Conservation (phyloP, 2,888 invertebrate genomes). For the Argynnis bischoffii region DNA sequence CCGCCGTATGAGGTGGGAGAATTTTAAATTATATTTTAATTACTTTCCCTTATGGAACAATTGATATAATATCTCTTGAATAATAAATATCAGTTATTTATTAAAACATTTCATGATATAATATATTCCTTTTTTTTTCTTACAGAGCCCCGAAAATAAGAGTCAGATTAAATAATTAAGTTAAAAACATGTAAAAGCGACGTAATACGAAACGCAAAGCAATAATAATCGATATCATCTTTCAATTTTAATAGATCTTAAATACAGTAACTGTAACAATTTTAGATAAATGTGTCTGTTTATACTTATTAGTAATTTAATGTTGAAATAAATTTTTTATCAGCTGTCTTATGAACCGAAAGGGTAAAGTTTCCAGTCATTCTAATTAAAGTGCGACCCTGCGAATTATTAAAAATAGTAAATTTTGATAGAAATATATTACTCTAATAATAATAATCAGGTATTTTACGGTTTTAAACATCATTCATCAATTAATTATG, state of each 20-base stretch:
- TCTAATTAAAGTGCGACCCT: slow-evolving; percentile 5
- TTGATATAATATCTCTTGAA: not conserved
- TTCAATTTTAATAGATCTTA: slow-evolving; percentile 45
- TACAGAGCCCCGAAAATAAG: slow-evolving; percentile 76
- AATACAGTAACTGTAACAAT: slow-evolving; percentile 39
- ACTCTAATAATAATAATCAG: slow-evolving; percentile 10
- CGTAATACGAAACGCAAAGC: slow-evolving; percentile 53
- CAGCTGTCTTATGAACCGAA: slow-evolving; percentile 32
- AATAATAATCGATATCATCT: slow-evolving; percentile 63
- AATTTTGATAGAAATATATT: slow-evolving; percentile 21
- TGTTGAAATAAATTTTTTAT: slow-evolving; percentile 23
- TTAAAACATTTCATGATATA: not conserved
- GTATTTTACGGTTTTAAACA: slow-evolving; percentile 13
- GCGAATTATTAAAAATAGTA: slow-evolving; percentile 22
- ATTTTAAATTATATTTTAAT: slow-evolving; percentile 6
- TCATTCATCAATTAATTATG: slow-evolving; percentile 1
- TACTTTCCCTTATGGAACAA: not conserved
- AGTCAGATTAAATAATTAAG: slow-evolving; percentile 46
- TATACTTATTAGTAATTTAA: slow-evolving; percentile 39
- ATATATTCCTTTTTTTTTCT: slow-evolving; percentile 48
- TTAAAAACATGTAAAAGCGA: slow-evolving; percentile 31
- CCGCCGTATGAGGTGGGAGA: slow-evolving; percentile 81
- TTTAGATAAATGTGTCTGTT: slow-evolving; percentile 42
- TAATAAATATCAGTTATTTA: not conserved
- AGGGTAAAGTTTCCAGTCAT: slow-evolving; percentile 25